Percentiles rank a stretch among this genome's conserved stretches.
Evolutionary conservation across 2,888 invertebrate genomes (phyloP).

Genomic region (Tubiluchus corallicola): DNA sequence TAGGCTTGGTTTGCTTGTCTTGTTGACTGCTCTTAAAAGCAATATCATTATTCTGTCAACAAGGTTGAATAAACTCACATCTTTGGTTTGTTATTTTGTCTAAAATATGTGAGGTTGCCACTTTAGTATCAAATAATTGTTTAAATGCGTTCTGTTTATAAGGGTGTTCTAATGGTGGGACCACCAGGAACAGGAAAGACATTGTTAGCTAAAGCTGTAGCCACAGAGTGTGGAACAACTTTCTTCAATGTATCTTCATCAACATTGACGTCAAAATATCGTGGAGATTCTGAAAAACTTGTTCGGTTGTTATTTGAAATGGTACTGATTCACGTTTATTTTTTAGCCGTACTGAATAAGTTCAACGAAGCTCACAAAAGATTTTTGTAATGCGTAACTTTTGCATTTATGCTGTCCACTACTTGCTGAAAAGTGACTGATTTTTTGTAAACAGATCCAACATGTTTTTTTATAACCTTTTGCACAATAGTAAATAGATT

Average conservation of each 20-base stretch:
- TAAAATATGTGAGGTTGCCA: not conserved
- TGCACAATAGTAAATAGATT: too few relatives aligned
- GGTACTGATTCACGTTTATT: constrained; percentile 40
- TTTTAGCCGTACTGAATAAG: too few relatives aligned
- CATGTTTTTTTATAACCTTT: too few relatives aligned
- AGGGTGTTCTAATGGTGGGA: constrained; percentile 32
- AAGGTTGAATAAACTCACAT: not conserved
- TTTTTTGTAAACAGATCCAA: too few relatives aligned
- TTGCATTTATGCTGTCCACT: too few relatives aligned
- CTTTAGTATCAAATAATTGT: not conserved
- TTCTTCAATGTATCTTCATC: constrained; percentile 72
- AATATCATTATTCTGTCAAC: not conserved
- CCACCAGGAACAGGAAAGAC: constrained; percentile 37
- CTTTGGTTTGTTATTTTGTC: not conserved
- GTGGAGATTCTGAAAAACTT: constrained; percentile 97
- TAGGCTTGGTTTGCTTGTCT: too few relatives aligned
- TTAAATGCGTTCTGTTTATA: not conserved
- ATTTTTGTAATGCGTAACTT: too few relatives aligned
- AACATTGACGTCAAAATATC: constrained; percentile 90
- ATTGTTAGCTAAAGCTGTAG: constrained; percentile 35
- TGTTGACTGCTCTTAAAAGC: not conserved
- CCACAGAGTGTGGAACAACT: constrained; percentile 35
- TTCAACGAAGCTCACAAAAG: too few relatives aligned
- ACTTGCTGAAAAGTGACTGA: too few relatives aligned
- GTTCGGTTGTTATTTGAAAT: constrained; percentile 91